Base-by-base conservation (phyloP, 2,888 invertebrate species). In the Tetrapedia diversipes region DNA sequence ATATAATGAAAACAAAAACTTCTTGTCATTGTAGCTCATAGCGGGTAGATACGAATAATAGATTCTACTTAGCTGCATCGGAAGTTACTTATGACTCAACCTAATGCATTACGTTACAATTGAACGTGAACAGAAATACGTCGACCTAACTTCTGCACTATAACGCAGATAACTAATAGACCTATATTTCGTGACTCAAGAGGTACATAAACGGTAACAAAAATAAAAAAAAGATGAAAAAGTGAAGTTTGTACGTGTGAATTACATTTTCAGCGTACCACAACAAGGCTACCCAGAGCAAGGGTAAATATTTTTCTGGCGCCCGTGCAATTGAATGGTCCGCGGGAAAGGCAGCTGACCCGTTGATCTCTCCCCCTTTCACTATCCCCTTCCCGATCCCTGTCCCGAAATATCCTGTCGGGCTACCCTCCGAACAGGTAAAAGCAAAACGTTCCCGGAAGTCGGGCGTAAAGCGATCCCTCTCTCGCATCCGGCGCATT, bases 401-500 rank as follows among this genome's bases (percentile, higher is more conserved):
- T 16, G 7, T 32, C 11, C 19, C 34, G 24, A 60, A 49, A 59
- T 27, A 53, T 43, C 45, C 3, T 1, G 10, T n/a, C 39, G 39
- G n/a, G 22, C 16, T n/a, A 27, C 22, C 37, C n/a, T 34, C 19
- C 41, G 19, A 32, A 16, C 73, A 80, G 77, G 73, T 71, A 77
- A 56, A n/a, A 63, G 56, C 37, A 53, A 70, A 67, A 64, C 34
- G 56, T 67, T 49, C 51, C 86, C 85, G 87, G 87, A 87, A 86
- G 85, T 86, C 72, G 82, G 47, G 49, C 74, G 84, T 87, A 86
- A 88, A 85, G 73, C 80, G 72, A 83, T 82, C 81, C 63, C n/a
- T n/a, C n/a, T 24, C 43, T 56, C 24, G 81, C 82, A 85, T 86
- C 88, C 86, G 86, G 87, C 53, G 51, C 69, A 86, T 88, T 87